These are phyloP conservation scores for Cotesia typhae DNA, from an alignment of 1,140 invertebrate genomes.

Conservation along the genomic window DNA sequence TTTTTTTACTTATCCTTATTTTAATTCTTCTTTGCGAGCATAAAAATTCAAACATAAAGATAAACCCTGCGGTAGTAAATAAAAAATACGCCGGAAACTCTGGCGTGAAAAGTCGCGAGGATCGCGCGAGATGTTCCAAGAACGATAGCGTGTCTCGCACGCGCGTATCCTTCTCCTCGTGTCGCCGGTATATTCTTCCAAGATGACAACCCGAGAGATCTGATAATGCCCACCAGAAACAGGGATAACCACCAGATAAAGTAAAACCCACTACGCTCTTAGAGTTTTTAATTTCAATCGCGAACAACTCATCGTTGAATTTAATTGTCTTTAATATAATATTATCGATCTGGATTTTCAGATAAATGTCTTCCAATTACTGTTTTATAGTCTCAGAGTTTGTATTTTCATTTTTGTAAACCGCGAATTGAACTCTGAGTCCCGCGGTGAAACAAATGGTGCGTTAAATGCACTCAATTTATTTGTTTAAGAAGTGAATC, in stretches of 20 bases:
- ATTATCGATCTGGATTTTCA: constrained; percentile 35
- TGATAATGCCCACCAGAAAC: constrained; percentile 46
- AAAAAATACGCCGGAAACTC: constrained; percentile 29
- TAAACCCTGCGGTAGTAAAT: constrained; percentile 2
- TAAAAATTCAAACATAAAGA: background rate
- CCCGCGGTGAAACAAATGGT: constrained; percentile 48
- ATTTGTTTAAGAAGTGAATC: constrained; percentile 37
- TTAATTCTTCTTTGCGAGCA: background rate
- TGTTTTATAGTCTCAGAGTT: background rate
- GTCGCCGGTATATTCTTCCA: constrained; percentile 59
- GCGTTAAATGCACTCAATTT: constrained; percentile 46
- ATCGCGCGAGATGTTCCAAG: constrained; percentile 36
- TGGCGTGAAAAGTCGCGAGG: constrained; percentile 35
- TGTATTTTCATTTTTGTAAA: background rate
- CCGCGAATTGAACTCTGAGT: constrained; percentile 15
- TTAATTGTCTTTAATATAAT: constrained; percentile 21
- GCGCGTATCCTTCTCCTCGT: constrained; percentile 31
- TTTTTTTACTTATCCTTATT: background rate
- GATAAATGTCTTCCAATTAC: no score
- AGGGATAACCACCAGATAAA: background rate
- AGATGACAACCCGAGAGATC: constrained; percentile 57
- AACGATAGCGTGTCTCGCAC: constrained; percentile 36
- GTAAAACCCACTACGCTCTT: background rate
- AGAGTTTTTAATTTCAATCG: background rate
- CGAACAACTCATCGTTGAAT: background rate